Conservation (phyloP, 2,888 invertebrate species). For the Thereva unica region DNA sequence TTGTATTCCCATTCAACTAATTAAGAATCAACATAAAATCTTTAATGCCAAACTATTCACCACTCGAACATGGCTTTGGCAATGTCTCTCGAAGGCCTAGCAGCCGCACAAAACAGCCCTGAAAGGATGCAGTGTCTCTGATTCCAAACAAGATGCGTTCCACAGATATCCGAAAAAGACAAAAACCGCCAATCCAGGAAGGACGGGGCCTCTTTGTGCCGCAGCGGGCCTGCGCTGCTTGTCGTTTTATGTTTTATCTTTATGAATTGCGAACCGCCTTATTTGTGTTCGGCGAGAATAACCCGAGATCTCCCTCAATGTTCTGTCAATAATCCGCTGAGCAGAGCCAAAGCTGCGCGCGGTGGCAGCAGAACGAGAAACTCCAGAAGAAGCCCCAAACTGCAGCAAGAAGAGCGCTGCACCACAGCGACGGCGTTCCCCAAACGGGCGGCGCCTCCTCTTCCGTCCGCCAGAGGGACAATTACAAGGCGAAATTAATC, state of each 20-base stretch:
- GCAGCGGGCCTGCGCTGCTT: background rate
- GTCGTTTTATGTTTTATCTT: constrained; percentile 19
- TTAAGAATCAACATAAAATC: too few species aligned
- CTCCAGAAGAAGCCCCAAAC: background rate
- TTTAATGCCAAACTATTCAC: too few species aligned
- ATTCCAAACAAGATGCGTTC: constrained; percentile 1
- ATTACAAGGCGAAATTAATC: constrained; percentile 33
- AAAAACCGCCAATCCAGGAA: background rate
- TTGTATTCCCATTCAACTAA: too few species aligned
- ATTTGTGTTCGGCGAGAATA: constrained; percentile 25
- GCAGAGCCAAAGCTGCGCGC: background rate
- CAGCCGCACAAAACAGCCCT: too few species aligned
- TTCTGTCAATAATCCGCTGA: constrained; percentile 32
- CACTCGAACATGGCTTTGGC: too few species aligned
- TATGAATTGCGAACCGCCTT: constrained; percentile 35
- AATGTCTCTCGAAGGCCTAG: too few species aligned
- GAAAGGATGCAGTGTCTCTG: too few species aligned
- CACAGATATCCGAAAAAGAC: background rate
- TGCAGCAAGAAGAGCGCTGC: too few species aligned
- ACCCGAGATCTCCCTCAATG: constrained; percentile 15
- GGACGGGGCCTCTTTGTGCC: background rate
- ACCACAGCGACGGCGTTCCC: background rate
- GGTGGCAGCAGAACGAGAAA: constrained; percentile 17
- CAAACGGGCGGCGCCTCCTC: background rate
- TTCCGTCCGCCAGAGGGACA: constrained; percentile 5